Base-by-base conservation (phyloP, 2,113 vertebrate genomes). In the Isichthys henryi region DNA sequence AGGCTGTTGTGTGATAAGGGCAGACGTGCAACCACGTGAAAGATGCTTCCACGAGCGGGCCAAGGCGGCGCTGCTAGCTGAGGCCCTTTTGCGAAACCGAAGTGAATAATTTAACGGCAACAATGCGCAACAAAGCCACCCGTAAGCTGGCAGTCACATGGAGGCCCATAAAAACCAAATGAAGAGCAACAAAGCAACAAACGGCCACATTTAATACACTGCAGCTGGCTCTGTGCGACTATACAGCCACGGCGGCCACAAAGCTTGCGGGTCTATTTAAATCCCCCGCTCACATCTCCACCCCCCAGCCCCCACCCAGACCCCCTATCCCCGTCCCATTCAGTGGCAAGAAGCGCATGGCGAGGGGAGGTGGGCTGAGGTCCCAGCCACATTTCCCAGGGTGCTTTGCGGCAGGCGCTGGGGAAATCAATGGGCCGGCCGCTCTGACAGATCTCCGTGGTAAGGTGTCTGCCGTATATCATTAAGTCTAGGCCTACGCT, bases 381-480 rank as follows among this genome's bases (percentile, higher is more conserved):
- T 56, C 91, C 91, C 92, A 93, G 91, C 90, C 91, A 91, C 89
- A 89, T 92, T 86, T 93, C 92, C 92, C 92, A 92, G 91, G 88
- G 66, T 92, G 90, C 92, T 88, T 90, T 92, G 91, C 90, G 23
- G 90, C 88, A 39, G 88, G 91, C 43, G 83, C 85, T 90, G 89
- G 85, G 83, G 89, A 92, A 91, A 92, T 92, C 91, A 93, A 90
- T 91, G 92, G 90, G 35, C 91, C 90, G 89, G 92, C 89, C 90
- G 90, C 70, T 90, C 84, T 93, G 91, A 92, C 92, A 93, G 91
- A 91, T 92, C 92, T 89, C 90, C 90, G 88, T 90, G 89, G 88
- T 90, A 90, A 92, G 91, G 91, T 93, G 92, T 93, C 91, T 93
- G 91, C 92, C 92, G 92, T 92, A 92, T 93, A 92, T 93, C 92